Conservation (phyloP, 2,888 invertebrate genomes). For the Ephialtes manifestator region DNA sequence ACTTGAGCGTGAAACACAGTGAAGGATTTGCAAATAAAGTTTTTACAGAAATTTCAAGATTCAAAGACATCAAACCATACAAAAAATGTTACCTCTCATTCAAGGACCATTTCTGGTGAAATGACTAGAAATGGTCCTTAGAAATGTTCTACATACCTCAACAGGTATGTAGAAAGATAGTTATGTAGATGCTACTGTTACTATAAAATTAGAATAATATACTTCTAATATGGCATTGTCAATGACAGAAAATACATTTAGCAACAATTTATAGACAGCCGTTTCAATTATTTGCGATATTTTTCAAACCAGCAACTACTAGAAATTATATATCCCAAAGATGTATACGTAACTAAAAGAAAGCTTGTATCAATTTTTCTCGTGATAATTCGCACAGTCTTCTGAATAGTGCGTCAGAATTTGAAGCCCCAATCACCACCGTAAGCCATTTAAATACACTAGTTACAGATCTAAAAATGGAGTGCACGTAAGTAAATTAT, state of each 20-base stretch:
- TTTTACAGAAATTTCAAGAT: not conserved
- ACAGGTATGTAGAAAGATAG: not conserved
- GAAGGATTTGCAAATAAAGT: not conserved
- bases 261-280: not conserved
- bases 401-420: not conserved
- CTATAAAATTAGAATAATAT: not conserved
- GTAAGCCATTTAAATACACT: conserved; percentile 30
- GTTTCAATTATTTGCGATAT: not conserved
- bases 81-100: not conserved
- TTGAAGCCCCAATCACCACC: conserved; percentile 24
- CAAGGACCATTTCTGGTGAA: too few relatives aligned
- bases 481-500: conserved; percentile 28
- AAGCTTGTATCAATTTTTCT: not conserved
- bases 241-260: not conserved
- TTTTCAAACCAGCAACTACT: not conserved
- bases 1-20: not conserved
- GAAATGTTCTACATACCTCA: too few relatives aligned
- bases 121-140: too few relatives aligned
- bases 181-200: not conserved
- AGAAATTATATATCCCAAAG: conserved; percentile 6
- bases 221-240: not conserved
- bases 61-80: not conserved
- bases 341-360: not conserved
- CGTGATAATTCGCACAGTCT: not conserved
- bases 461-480: conserved; percentile 20